Evolutionary conservation across 2,113 vertebrate genomes (phyloP).

Genomic region (Albula glossodonta): DNA sequence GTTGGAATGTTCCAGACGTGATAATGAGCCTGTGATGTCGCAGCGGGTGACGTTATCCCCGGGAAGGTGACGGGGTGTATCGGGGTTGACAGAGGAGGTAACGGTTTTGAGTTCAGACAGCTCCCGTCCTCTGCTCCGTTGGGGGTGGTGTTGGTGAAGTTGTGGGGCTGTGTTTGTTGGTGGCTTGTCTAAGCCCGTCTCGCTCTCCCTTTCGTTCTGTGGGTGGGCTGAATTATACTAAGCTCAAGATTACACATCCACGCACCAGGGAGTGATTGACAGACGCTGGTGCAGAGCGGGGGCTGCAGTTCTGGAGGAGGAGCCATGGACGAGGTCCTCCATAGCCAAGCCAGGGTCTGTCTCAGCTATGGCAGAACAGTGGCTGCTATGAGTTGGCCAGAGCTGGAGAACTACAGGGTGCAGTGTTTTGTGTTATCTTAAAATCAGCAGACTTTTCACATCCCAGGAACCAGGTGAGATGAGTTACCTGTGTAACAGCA

Average conservation of each 20-base stretch:
- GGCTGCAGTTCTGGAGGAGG: too few relatives aligned
- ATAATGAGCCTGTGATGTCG: slow-evolving; percentile 30
- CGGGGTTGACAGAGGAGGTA: slow-evolving; percentile 57
- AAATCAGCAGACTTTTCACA: too few relatives aligned
- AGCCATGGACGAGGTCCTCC: background rate
- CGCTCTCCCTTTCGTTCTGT: background rate
- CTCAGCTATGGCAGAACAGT: too few relatives aligned
- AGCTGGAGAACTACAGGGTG: too few relatives aligned
- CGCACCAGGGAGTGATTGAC: slow-evolving; percentile 7
- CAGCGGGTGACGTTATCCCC: slow-evolving; percentile 56
- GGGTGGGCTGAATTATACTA: slow-evolving; percentile 9
- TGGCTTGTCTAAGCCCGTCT: slow-evolving; percentile 11
- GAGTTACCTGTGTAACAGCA: too few relatives aligned
- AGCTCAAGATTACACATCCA: slow-evolving; percentile 18
- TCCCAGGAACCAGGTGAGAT: too few relatives aligned
- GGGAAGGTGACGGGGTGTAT: slow-evolving; percentile 35
- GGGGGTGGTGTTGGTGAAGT: too few relatives aligned
- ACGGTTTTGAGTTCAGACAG: slow-evolving; percentile 51
- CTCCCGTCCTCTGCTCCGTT: slow-evolving; percentile 29
- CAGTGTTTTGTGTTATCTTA: too few relatives aligned
- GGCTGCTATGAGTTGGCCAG: too few relatives aligned
- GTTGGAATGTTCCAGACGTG: background rate
- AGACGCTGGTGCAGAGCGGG: background rate
- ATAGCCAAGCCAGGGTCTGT: background rate
- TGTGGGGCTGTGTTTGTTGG: background rate